These are phyloP conservation scores for Amblyraja radiata DNA, from an alignment of 2,797 vertebrate genomes.

Conservation along the genomic window DNA sequence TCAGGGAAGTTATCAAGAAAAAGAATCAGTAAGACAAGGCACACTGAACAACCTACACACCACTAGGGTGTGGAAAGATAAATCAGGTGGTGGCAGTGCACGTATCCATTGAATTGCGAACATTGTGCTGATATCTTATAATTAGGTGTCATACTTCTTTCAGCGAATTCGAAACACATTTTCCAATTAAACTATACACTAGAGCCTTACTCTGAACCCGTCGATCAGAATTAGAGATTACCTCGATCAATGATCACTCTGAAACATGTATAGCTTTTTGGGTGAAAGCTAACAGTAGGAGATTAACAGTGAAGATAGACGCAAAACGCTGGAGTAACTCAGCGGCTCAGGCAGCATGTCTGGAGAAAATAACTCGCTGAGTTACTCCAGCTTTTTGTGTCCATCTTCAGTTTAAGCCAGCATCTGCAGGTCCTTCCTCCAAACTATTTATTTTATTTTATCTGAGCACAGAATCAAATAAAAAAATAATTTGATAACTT, in stretches of 20 bases:
- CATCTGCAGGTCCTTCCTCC: no score
- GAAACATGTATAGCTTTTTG: not conserved
- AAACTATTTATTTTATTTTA: not conserved
- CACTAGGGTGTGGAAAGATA: not conserved
- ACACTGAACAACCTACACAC: not conserved
- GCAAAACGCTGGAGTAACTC: no score
- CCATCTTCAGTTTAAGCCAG: no score
- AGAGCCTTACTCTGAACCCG: not conserved
- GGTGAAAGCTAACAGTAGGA: not conserved
- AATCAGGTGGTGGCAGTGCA: not conserved
- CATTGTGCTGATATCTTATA: not conserved
- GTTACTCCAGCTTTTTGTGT: no score
- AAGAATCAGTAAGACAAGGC: not conserved
- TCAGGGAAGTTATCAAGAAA: not conserved
- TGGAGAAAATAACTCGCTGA: no score
- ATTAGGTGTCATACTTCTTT: not conserved
- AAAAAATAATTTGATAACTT: constrained; percentile 21
- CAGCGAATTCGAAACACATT: not conserved
- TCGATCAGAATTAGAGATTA: not conserved
- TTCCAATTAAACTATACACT: not conserved
- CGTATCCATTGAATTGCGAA: not conserved
- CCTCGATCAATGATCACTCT: not conserved
- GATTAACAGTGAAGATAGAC: not conserved
- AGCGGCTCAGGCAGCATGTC: no score
- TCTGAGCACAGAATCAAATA: not conserved